Conservation (phyloP, 2,797 vertebrate species). For the Ataeniobius toweri region DNA sequence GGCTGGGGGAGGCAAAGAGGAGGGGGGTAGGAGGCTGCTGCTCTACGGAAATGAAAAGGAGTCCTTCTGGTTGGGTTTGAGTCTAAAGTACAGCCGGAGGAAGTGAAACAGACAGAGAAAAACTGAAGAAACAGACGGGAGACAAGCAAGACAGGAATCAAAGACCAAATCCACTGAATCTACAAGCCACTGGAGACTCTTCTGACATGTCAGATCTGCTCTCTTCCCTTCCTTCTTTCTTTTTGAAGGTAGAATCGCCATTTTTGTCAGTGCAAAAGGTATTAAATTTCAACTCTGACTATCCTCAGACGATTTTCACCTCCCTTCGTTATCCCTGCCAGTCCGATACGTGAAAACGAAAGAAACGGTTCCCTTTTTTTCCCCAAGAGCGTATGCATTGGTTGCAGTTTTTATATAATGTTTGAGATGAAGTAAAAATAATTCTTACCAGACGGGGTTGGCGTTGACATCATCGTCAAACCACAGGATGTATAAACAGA, state of each 20-base stretch:
- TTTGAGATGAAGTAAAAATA: background rate
- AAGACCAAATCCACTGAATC: constrained; percentile 62
- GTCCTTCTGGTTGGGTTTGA: constrained; percentile 66
- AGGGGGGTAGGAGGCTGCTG: background rate
- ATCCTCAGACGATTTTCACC: constrained; percentile 14
- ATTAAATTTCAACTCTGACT: constrained; percentile 21
- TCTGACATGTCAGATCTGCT: constrained; percentile 45
- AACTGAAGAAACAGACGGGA: constrained; percentile 31
- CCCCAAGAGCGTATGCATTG: background rate
- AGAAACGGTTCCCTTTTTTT: background rate
- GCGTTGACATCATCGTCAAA: constrained; percentile 82
- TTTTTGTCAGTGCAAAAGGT: constrained; percentile 29
- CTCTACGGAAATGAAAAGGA: constrained; percentile 48
- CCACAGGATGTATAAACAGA: constrained; percentile 86
- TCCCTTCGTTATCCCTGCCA: constrained; percentile 23
- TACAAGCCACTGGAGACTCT: constrained; percentile 49
- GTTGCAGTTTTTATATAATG: background rate
- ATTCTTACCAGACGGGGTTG: constrained; percentile 84
- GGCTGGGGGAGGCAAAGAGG: background rate
- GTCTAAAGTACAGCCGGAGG: constrained; percentile 45
- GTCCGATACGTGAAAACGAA: constrained; percentile 15
- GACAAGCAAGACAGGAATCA: constrained; percentile 56
- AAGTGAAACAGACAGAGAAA: constrained; percentile 39
- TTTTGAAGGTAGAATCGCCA: constrained; percentile 22
- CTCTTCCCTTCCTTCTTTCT: constrained; percentile 19